phyloP scores from a whole-genome alignment of 2,113 vertebrate species.

The Ceyx melanurus region DNA sequence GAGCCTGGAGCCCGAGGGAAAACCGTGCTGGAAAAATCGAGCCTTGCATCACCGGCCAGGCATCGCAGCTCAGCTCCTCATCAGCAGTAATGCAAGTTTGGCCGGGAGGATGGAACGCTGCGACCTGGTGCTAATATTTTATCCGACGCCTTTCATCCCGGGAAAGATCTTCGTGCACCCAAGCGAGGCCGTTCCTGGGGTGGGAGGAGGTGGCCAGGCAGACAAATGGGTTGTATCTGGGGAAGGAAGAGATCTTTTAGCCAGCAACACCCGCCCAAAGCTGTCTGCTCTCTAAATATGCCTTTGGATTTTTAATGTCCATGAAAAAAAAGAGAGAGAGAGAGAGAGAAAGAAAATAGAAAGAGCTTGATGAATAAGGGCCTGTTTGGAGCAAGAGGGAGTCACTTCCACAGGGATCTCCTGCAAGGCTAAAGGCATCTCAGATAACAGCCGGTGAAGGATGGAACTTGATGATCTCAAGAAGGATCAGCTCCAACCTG shows the following conservation, averaged over 20 bases:
- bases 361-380: slow-evolving; percentile 3
- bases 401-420: background rate
- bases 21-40: slow-evolving; percentile 32
- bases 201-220: slow-evolving; percentile 47
- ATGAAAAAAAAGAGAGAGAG: too few species aligned
- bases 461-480: background rate
- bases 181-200: background rate
- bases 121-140: slow-evolving; percentile 44
- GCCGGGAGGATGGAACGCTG: slow-evolving; percentile 4
- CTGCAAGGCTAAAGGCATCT: background rate
- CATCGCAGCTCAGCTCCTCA: slow-evolving; percentile 10
- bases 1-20: slow-evolving; percentile 30
- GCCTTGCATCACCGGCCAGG: slow-evolving; percentile 3
- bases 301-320: slow-evolving; percentile 57
- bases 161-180: background rate
- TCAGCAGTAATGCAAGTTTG: background rate
- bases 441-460: background rate
- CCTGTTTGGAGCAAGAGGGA: background rate
- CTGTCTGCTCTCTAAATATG: slow-evolving; percentile 60
- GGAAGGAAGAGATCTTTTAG: slow-evolving; percentile 58
- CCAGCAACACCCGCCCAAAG: slow-evolving; percentile 51
- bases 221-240: slow-evolving; percentile 52
- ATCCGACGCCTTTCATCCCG: slow-evolving; percentile 3
- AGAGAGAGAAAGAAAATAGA: background rate
- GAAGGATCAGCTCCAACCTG: background rate